phyloP scores from a whole-genome alignment of 1,140 invertebrate genomes.

The Spodoptera litura region DNA sequence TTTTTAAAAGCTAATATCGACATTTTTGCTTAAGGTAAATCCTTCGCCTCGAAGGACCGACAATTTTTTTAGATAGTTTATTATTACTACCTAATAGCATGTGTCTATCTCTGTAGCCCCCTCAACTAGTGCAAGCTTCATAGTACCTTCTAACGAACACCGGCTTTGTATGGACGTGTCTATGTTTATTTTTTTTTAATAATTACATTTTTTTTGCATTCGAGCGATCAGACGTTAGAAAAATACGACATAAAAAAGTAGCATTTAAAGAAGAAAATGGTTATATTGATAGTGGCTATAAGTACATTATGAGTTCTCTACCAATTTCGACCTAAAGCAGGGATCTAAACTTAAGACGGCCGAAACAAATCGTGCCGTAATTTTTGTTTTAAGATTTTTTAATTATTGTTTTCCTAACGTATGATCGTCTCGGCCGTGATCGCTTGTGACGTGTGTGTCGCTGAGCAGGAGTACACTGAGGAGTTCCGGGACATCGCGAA shows the following conservation, averaged over 20 bases:
- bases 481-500: conserved; percentile 98
- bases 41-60: conserved; percentile 3
- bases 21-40: not conserved
- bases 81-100: conserved; percentile 30
- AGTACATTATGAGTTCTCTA: too few species aligned
- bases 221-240: conserved; percentile 69
- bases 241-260: not conserved
- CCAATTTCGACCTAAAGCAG: too few species aligned
- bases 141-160: conserved; percentile 64
- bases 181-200: conserved; percentile 61
- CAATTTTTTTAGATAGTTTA: not conserved
- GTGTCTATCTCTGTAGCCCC: conserved; percentile 7
- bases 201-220: conserved; percentile 68
- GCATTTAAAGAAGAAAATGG: too few species aligned
- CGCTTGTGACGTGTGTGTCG: conserved; percentile 77
- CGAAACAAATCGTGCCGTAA: too few species aligned
- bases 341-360: too few species aligned
- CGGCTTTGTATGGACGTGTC: conserved; percentile 75
- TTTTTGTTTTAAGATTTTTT: not conserved
- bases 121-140: conserved; percentile 48
- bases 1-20: conserved; percentile 6
- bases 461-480: conserved; percentile 96
- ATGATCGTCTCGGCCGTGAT: conserved; percentile 56
- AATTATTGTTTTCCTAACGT: conserved; percentile 56
- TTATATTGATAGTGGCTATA: too few species aligned